phyloP scores from a whole-genome alignment of 2,888 invertebrate genomes.

The Drosophila falleni region DNA sequence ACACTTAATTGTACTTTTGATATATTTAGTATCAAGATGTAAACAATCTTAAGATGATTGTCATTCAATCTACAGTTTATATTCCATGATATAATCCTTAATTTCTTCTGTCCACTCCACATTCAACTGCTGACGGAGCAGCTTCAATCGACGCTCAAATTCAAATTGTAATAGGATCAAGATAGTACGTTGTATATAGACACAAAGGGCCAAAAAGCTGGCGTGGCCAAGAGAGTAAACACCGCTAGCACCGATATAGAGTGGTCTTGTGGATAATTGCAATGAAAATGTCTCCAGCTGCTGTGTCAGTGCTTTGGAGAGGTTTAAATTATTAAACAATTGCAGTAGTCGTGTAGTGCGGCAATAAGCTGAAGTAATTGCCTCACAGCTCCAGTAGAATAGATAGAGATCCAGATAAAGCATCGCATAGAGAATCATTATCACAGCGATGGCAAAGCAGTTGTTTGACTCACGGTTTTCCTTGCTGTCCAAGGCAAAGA shows the following conservation, averaged over 20 bases:
- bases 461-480: background rate
- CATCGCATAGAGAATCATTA: background rate
- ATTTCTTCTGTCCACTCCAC: slow-evolving; percentile 15
- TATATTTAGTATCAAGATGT: background rate
- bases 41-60: background rate
- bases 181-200: slow-evolving; percentile 33
- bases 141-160: slow-evolving; percentile 33
- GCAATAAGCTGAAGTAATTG: slow-evolving; percentile 3
- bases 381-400: slow-evolving; percentile 41
- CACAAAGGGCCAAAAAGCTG: slow-evolving; percentile 23
- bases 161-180: slow-evolving; percentile 39
- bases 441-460: background rate
- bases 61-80: background rate
- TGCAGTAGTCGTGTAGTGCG: slow-evolving; percentile 13
- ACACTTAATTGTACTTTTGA: background rate
- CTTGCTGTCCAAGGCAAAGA: slow-evolving; percentile 13
- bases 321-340: slow-evolving; percentile 15
- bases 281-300: slow-evolving; percentile 24
- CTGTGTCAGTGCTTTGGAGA: slow-evolving; percentile 3
- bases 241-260: slow-evolving; percentile 13
- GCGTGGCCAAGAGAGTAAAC: slow-evolving; percentile 14
- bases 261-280: slow-evolving; percentile 15
- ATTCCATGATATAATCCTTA: slow-evolving; percentile 16
- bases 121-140: slow-evolving; percentile 11
- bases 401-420: slow-evolving; percentile 35